Base-by-base conservation (phyloP, 2,797 vertebrate genomes). In the Enteromius trimaculatus region DNA sequence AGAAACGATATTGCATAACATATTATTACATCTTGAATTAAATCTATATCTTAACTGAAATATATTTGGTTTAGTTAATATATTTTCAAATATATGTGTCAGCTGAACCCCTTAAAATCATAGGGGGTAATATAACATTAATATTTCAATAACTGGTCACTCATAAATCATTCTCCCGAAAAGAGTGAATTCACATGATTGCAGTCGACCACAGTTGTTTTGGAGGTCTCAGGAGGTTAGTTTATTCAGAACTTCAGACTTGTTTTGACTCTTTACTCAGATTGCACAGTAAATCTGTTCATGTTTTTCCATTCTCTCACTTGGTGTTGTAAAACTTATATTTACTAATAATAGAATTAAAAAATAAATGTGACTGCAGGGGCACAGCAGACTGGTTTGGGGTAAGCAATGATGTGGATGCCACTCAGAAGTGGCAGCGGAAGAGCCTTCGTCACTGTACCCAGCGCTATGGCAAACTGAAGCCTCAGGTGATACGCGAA, bases 351-450 rank as follows among this genome's bases (percentile, higher is more conserved):
- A 10, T 44, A 31, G 21, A 70, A 62, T 39, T 21, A 21, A 64
- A 39, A 19, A 13, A 49, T 83, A 7, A 17, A 8, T 37, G 0
- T 87, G 64, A 37, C 86, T 87, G n/a, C 93, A 99, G 98, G 94
- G 97, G 98, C 79, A 99, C 98, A 0, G 98, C 98, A 0, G 98
- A 99, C 93, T 99, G 98, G 98, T 99, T 99, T 47, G 98, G 98
- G 7, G 95, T 99, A 88, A 97, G 98, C 93, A 98, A 97, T 87
- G 97, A 99, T 90, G 93, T 93, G 0, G 97, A 98, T 51, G 95
- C 95, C 78, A 97, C 96, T 53, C 97, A 99, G 92, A 96, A 96
- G 92, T 99, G 98, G 98, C 96, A 98, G 90, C 95, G 97, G 89
- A 97, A 96, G 92, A 99, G 96, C 92, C 95, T 99, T 79, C 96